Evolutionary conservation across 2,113 vertebrate genomes (phyloP).

Genomic region (Heteronetta atricapilla): DNA sequence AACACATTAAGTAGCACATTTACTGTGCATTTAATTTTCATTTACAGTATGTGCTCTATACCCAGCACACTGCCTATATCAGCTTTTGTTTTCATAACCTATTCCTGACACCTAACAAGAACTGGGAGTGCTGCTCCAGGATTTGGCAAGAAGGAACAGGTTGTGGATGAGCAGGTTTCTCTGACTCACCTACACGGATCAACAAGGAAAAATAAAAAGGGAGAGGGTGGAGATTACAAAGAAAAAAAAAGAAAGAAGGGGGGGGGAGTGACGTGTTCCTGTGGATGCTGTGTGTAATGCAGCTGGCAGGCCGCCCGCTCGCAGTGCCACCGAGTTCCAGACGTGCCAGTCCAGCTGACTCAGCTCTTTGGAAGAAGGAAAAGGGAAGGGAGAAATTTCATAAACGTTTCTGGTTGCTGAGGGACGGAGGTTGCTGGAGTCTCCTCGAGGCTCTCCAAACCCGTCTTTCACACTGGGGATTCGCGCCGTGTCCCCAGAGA

Average conservation of each 20-base stretch:
- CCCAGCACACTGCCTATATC: background rate
- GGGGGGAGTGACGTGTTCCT: constrained; percentile 49
- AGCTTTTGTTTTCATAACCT: constrained; percentile 67
- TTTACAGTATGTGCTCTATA: background rate
- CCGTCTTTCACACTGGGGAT: background rate
- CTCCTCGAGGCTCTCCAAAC: background rate
- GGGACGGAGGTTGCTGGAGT: background rate
- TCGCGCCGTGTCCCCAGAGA: background rate
- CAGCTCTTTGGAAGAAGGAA: constrained; percentile 28
- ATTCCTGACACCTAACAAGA: constrained; percentile 55
- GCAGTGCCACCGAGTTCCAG: constrained; percentile 45
- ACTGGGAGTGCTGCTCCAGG: constrained; percentile 63
- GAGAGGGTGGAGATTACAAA: constrained; percentile 54
- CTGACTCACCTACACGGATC: constrained; percentile 69
- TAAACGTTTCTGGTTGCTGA: background rate
- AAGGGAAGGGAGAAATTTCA: constrained; percentile 20
- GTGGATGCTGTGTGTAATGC: constrained; percentile 49
- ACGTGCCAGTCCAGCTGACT: constrained; percentile 58
- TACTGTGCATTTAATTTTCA: background rate
- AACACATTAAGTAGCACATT: background rate
- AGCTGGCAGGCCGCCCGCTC: constrained; percentile 50
- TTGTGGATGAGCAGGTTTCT: constrained; percentile 71
- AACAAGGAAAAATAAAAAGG: constrained; percentile 72
- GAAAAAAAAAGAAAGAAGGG: background rate
- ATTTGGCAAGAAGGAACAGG: constrained; percentile 73